These are phyloP conservation scores for Eulimnadia texana DNA, from an alignment of 1,140 invertebrate species.

Conservation along the genomic window DNA sequence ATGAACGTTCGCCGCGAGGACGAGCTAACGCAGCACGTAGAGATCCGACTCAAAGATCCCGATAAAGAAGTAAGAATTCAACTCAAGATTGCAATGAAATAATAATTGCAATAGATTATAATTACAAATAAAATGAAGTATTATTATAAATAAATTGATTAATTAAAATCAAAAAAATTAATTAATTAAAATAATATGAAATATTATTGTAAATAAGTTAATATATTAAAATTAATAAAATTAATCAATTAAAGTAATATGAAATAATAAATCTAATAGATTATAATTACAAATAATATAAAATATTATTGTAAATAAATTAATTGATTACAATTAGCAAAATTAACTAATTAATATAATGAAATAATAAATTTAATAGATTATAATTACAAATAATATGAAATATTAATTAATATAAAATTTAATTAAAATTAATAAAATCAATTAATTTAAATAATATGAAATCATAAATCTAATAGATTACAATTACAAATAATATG, in stretches of 20 bases:
- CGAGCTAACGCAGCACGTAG: conserved; percentile 43
- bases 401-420: not conserved
- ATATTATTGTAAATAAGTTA: too few species aligned
- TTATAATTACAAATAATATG: not conserved
- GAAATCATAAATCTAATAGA: not conserved
- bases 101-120: not conserved
- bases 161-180: too few species aligned
- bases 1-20: conserved; percentile 56
- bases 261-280: not conserved
- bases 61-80: conserved; percentile 39
- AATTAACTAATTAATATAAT: too few species aligned
- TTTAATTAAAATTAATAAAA: too few species aligned
- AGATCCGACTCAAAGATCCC: conserved; percentile 31
- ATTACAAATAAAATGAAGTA: not conserved
- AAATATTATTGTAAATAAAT: not conserved
- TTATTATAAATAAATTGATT: not conserved
- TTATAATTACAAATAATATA: not conserved
- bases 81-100: conserved; percentile 19
- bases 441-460: too few species aligned
- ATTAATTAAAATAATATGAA: too few species aligned
- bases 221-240: too few species aligned
- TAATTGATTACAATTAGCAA: too few species aligned
- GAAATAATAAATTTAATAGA: too few species aligned
- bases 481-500: not conserved
- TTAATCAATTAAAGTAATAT: too few species aligned